Evolutionary conservation across 2,113 vertebrate genomes (phyloP), one percentile per base, ranked within the genome.

Genomic region (Otus sunia): DNA sequence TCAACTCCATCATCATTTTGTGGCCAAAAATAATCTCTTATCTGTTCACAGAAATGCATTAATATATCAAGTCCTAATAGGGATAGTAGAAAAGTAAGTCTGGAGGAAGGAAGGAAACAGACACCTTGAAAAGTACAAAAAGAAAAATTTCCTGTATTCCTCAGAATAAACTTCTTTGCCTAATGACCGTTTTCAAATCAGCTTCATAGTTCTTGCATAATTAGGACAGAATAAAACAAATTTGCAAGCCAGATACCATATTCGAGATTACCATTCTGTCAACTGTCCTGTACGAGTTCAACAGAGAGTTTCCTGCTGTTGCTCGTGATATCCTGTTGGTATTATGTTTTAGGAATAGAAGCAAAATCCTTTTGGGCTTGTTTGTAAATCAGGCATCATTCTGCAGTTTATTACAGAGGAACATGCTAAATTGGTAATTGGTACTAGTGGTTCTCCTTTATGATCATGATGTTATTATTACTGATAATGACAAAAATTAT

Each of bases 221-320:
- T 74, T 86, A 85, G 39, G 11, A 59, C 4, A 60, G 39, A 84
- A 68, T 17, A 71, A 87, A 91, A 77, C 3, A 67, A 11, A 66
- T 71, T 59, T 77, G 64, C 55, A 86, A 85, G 32, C 10, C 75
- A 92, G 80, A 82, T 37, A 75, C 36, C 2, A 15, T 53, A 52
- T 78, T 52, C 89, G 73, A 85, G 45, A 56, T 79, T 36, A 76
- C 27, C 76, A 7, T 73, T 82, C 63, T 84, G 43, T 87, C 88
- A 83, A 62, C 29, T 0, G 2, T 49, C 72, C 69, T 66, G 53
- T 56, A 52, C 0, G 0, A 90, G 72, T 37, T 91, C 66, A 89
- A 36, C 21, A 75, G 15, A 45, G 41, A 74, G 36, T 50, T 96
- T 96, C 83, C 69, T 87, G 41, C 71, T 94, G 87, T 92, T 95